Base-by-base conservation (phyloP, 2,113 vertebrate species). In the Progne subis region DNA sequence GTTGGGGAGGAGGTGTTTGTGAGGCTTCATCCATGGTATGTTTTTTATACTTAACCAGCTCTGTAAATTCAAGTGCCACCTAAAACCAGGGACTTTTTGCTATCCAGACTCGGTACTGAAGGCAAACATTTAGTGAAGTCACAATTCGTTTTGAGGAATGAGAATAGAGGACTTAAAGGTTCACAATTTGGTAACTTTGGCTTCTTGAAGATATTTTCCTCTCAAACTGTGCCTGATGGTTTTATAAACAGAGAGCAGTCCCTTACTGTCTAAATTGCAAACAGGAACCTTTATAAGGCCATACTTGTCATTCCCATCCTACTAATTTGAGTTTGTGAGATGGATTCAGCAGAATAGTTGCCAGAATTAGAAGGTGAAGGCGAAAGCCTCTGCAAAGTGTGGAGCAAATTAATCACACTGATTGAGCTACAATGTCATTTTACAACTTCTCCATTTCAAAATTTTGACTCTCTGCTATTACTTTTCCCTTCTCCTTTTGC, bases 371-470 rank as follows among this genome's bases (percentile, higher is more conserved):
- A 92, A 89, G 34, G 53, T 7, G 3, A 94, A 95, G 39, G 82
- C 6, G 0, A 91, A 94, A 84, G 52, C 29, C 32, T 91, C 47
- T 87, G 82, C 50, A 63, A 94, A 94, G 63, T 78, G 46, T 91
- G 67, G 85, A 91, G 63, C 55, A 91, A 95, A 93, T 92, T 55
- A 95, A 94, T 94, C 59, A 77, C 67, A 23, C 31, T 95, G 91
- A 91, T 80, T 88, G 84, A 94, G 63, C 67, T 88, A 37, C 67
- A 26, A 26, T 80, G 50, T 93, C 87, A 77, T 88, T 95, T 92
- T 90, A 83, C 59, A 74, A 41, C 75, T 91, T 90, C 43, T 57
- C 55, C 0, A 1, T 95, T 95, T 85, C 78, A 87, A 39, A 88
- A 80, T 69, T 87, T 69, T 25, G 69, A 65, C 53, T 97, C 92